A percentile compares a stretch with the other conserved stretches of the same genome.
Evolutionary conservation across 2,113 vertebrate species (phyloP).

Genomic region (Odocoileus virginianus): DNA sequence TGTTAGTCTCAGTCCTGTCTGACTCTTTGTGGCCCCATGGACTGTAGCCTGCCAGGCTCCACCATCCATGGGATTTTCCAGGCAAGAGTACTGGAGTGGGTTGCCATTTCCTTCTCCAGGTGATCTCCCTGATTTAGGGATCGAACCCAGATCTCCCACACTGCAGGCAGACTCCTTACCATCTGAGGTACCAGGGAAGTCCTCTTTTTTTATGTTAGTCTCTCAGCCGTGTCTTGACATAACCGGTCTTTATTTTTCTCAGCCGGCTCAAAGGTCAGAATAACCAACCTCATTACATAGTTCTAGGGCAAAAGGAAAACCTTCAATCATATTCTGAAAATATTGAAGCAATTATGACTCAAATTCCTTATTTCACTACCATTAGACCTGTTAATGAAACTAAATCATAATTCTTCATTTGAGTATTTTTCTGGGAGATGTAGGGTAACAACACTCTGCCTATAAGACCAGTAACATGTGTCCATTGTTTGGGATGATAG

Average conservation of each 20-base stretch:
- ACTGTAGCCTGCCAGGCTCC: not conserved
- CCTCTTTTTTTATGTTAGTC: not conserved
- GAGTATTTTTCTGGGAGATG: not conserved
- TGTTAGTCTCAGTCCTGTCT: not conserved
- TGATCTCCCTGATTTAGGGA: not conserved
- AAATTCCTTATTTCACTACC: not conserved
- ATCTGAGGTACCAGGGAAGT: not conserved
- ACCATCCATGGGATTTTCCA: not conserved
- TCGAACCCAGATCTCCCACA: not conserved
- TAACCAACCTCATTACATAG: not conserved
- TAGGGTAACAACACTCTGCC: not conserved
- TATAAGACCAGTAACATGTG: not conserved
- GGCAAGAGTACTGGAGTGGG: not conserved
- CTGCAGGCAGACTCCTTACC: not conserved
- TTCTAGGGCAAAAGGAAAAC: not conserved
- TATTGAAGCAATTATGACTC: not conserved
- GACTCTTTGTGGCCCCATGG: not conserved
- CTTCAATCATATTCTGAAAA: not conserved
- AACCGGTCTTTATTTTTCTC: not conserved
- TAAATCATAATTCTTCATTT: not conserved
- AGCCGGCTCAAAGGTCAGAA: not conserved
- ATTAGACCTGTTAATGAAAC: not conserved
- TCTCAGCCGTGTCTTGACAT: not conserved
- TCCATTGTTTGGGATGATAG: not conserved
- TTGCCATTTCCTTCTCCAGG: not conserved